Evolutionary conservation across 2,888 invertebrate species (phyloP), one percentile per base, ranked within the genome.

Genomic region (Cyaniris semiargus): DNA sequence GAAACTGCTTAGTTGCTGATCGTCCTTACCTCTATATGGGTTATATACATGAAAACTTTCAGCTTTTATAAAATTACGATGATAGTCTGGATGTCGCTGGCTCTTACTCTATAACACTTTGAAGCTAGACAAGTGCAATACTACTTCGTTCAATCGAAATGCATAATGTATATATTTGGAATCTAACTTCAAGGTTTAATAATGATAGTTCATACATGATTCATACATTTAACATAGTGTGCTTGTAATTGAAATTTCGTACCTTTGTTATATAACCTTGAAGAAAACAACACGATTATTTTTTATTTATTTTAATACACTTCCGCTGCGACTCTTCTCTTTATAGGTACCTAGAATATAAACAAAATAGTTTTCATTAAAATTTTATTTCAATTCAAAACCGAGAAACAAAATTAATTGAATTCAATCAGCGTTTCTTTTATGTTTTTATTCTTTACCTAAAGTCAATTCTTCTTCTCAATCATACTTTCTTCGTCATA

Each of bases 191-290:
- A 27, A 27, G 66, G 66, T 31, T 66, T 18, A 66, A 15, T 66
- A 66, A 66, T 66, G 66, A 66, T 31, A 66, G 66, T 66, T 76
- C 18, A 27, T 58, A 58, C 53, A 74, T 56, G 48, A 18, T 27
- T 56, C 60, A 72, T 78, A 78, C 72, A n/a, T n/a, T n/a, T n/a
- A n/a, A n/a, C n/a, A 60, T 60, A 27, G 23, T 31, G 27, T 66
- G 27, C 27, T 66, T 5, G 27, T 66, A 66, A 66, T 66, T 27
- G 5, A 66, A 66, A 66, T 66, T 31, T 72, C 72, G 72, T 72
- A 72, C 72, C 72, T 38, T 72, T 13, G 72, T 44, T 72, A 44
- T 5, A 72, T 71, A n/a, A 71, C 38, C 44, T 72, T 44, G 72
- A 72, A 72, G 71, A 5, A 72, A 72, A 44, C 23, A 44, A 72